Evolutionary conservation across 2,888 invertebrate genomes (phyloP).

Genomic region (Galeopsomyia nigrocyanea): DNA sequence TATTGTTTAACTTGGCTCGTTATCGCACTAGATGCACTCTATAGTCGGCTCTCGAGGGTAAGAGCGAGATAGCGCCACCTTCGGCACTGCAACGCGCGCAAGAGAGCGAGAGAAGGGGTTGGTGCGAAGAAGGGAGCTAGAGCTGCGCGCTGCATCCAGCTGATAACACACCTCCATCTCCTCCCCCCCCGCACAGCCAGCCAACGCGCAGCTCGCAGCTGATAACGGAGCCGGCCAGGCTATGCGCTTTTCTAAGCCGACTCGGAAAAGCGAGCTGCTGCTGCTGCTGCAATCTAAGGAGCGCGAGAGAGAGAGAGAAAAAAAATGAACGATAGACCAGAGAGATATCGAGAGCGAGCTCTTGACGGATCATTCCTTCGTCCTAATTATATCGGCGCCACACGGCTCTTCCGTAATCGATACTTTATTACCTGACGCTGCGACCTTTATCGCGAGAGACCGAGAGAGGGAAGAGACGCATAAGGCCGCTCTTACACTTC

Average conservation of each 20-base stretch:
- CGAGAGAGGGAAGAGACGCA: constrained; percentile 4
- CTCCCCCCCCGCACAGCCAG: constrained; percentile 31
- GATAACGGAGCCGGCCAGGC: constrained; percentile 67
- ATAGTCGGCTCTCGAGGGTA: constrained; percentile 65
- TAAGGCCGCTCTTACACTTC: background rate
- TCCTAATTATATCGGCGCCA: constrained; percentile 42
- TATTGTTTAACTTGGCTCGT: constrained; percentile 69
- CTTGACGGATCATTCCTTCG: constrained; percentile 15
- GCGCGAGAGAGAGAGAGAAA: background rate
- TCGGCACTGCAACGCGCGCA: constrained; percentile 22
- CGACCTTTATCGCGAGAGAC: background rate
- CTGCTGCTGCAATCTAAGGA: background rate
- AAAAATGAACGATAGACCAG: constrained; percentile 25
- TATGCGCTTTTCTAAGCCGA: constrained; percentile 50
- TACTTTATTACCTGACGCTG: constrained; percentile 33
- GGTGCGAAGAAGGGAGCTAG: constrained; percentile 48
- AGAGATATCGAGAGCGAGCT: constrained; percentile 24
- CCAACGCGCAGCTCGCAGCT: constrained; percentile 49
- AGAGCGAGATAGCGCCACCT: constrained; percentile 33
- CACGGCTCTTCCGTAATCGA: constrained; percentile 24
- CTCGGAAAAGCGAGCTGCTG: constrained; percentile 4
- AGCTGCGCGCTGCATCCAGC: constrained; percentile 65
- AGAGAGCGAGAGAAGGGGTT: constrained; percentile 50
- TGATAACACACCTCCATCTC: constrained; percentile 64
- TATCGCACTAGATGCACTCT: constrained; percentile 68